Evolutionary conservation across 2,113 vertebrate genomes (phyloP).

Genomic region (Alethe diademata): DNA sequence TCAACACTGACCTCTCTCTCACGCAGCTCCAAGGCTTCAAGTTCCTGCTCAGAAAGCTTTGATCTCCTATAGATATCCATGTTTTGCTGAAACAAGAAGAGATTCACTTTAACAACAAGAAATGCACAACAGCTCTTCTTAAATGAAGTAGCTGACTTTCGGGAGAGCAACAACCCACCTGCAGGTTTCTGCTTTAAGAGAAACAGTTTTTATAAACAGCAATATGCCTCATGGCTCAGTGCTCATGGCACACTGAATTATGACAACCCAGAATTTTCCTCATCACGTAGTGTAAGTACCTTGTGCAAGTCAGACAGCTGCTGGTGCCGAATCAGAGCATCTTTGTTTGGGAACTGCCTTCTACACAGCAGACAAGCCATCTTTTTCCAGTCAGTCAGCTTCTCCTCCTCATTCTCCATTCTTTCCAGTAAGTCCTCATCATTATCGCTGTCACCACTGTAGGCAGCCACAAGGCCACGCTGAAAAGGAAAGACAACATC

Average conservation of each 20-base stretch:
- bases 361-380: slow-evolving; percentile 94
- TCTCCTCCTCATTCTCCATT: slow-evolving; percentile 84
- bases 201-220: not conserved
- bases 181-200: not conserved
- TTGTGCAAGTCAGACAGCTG: slow-evolving; percentile 97
- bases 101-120: not conserved
- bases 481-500: slow-evolving; percentile 1
- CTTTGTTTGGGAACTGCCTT: slow-evolving; percentile 95
- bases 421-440: slow-evolving; percentile 86
- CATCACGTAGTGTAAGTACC: slow-evolving; percentile 62
- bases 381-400: slow-evolving; percentile 95
- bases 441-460: slow-evolving; percentile 95
- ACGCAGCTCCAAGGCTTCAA: slow-evolving; percentile 93
- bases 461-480: slow-evolving; percentile 93
- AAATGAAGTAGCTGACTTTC: not conserved
- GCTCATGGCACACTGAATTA: not conserved
- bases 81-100: slow-evolving; percentile 85
- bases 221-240: not conserved
- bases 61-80: slow-evolving; percentile 91
- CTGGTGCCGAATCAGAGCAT: slow-evolving; percentile 89
- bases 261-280: not conserved
- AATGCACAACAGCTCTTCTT: not conserved
- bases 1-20: slow-evolving; percentile 88
- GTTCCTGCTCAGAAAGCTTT: slow-evolving; percentile 87
- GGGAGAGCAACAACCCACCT: not conserved